Base-by-base conservation (phyloP, 1,140 invertebrate species). In the Hycleus phaleratus region DNA sequence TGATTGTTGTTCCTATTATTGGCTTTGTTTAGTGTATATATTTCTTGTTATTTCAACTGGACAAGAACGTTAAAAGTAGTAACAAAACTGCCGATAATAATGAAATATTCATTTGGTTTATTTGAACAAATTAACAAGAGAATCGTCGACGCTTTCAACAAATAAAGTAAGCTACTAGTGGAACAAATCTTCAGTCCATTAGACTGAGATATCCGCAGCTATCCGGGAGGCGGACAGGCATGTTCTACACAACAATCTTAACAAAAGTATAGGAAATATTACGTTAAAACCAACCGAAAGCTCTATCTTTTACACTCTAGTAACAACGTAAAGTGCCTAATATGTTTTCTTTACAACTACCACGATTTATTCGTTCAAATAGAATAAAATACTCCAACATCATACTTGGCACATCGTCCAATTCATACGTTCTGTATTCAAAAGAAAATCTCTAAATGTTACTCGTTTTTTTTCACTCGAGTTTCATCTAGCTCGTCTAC, bases 171-270 rank as follows among this genome's bases (percentile, higher is more conserved):
- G 40, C 51, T 53, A 53, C 51, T 53, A 44, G 18, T 18, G 32
- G 51, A 53, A 53, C 51, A 53, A 53, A 42, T 53, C 51, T 53
- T 44, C 51, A 53, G 51, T 53, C 51, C 51, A 53, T 53, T 53
- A 53, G 51, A 43, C 51, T 32, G 51, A 45, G 45, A 53, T 7
- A 32, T 32, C 32, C 51, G 46, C 40, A 53, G 51, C 38, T 45
- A 53, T 53, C 51, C 51, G 24, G 51, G n/a, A 53, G 51, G 51
- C 51, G 39, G 51, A 53, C 51, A 32, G 32, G 32, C 32, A 4
- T 32, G 32, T 32, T 5, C 32, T 32, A 3, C 18, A 18, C 51
- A 44, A 45, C 51, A 53, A 42, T 53, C 51, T 40, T 53, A 53
- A 53, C 51, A 53, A 53, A 53, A 53, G 51, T 53, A 53, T 42